phyloP scores from a whole-genome alignment of 2,888 invertebrate species.

The Peribatodes rhomboidaria region DNA sequence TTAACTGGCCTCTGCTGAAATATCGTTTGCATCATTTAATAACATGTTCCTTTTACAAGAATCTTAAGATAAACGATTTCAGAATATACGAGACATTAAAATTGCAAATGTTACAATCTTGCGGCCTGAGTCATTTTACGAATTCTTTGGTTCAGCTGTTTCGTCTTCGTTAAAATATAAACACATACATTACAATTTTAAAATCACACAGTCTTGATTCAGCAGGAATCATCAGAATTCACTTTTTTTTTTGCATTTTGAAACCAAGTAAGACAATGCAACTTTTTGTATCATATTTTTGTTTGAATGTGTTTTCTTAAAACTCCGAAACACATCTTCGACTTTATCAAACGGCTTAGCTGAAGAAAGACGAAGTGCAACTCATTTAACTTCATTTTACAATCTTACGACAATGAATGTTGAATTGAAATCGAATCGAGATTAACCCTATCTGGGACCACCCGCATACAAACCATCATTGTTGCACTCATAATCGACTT shows the following conservation, averaged over 20 bases:
- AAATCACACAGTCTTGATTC: neutral
- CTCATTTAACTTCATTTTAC: slow-evolving; percentile 44
- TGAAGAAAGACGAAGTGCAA: slow-evolving; percentile 33
- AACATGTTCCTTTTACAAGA: slow-evolving; percentile 4
- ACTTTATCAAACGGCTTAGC: neutral
- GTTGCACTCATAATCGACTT: slow-evolving; percentile 53
- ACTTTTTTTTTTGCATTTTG: neutral
- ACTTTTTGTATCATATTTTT: neutral
- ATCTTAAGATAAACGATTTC: slow-evolving; percentile 17
- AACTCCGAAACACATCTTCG: neutral
- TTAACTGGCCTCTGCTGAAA: slow-evolving; percentile 23
- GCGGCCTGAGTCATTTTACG: slow-evolving; percentile 14
- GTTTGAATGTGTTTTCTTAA: no score
- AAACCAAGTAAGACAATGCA: neutral
- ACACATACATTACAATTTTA: neutral
- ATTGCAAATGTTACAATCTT: slow-evolving; percentile 21
- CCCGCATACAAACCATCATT: slow-evolving; percentile 69
- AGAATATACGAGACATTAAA: slow-evolving; percentile 16
- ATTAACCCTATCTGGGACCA: slow-evolving; percentile 72
- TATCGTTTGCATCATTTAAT: slow-evolving; percentile 24
- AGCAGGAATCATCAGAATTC: neutral
- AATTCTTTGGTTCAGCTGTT: slow-evolving; percentile 15
- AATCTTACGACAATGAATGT: slow-evolving; percentile 53
- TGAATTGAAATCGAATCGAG: slow-evolving; percentile 66
- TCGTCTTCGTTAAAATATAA: slow-evolving; percentile 8